Base-by-base conservation (phyloP, 2,888 invertebrate genomes). In the Lymantria monacha region DNA sequence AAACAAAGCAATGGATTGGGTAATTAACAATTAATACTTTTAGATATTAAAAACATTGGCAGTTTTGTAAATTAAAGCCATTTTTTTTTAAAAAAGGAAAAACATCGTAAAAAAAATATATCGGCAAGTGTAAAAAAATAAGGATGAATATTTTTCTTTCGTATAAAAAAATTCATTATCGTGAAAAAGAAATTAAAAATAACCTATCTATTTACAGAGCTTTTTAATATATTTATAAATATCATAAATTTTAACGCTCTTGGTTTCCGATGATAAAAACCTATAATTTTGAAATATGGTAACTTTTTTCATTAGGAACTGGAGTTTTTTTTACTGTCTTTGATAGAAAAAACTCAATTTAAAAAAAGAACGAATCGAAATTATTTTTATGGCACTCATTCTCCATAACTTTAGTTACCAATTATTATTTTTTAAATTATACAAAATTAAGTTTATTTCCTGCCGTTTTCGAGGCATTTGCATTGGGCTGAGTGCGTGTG, bases 401-500 rank as follows among this genome's bases (percentile, higher is more conserved):
- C 51, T 66, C 66, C 62, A 61, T 62, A 65, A 43, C 46, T 60
- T 59, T 48, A 59, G 59, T 66, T 55, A 63, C 67, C 62, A 65
- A 62, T 58, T 62, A 50, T 33, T 10, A 10, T 9, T 33, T 33
- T 33, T 33, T 33, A 10, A 33, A 33, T 33, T 33, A 33, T 3
- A 33, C 46, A 49, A 53, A 40, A 9, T 14, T 13, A 10, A 42
- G 44, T 59, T 76, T 65, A 74, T 50, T 88, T 85, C 49, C 87
- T 86, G 30, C 80, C 83, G 9, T 69, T 68, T 42, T 88, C 84
- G 9, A 81, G 61, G 49, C 91, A 92, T 49, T 91, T 87, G 76
- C 92, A 92, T 8, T 81, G 70, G 0, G 79, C 76, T 8, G 77
- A 78, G 49, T 90, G 91, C 1, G 70, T 71, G 47, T 91, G 90